These are phyloP conservation scores for Gila robusta DNA, from an alignment of 2,797 vertebrate species.

Conservation along the genomic window DNA sequence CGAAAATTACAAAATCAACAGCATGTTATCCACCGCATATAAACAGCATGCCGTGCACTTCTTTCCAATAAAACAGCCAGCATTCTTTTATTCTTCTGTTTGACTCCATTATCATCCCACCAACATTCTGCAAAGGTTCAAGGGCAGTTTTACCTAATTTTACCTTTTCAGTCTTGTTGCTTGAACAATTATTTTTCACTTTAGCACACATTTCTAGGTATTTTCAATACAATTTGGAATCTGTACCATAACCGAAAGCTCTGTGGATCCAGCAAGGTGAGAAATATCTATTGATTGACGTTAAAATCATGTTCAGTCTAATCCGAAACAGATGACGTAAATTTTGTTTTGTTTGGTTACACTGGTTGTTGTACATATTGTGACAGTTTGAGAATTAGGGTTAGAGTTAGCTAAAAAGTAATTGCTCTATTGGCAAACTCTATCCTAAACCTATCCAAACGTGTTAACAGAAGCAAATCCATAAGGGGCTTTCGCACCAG, in stretches of 20 bases:
- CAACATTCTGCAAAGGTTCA: neutral
- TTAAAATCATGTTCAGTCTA: neutral
- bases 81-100: conserved; percentile 30
- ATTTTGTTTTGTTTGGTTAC: neutral
- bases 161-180: neutral
- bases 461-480: neutral
- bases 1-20: conserved; percentile 67
- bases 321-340: neutral
- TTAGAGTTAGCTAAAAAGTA: neutral
- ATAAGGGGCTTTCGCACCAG: no score
- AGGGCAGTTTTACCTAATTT: neutral
- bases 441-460: neutral
- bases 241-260: neutral
- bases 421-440: neutral
- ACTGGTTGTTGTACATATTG: neutral
- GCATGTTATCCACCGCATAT: conserved; percentile 63
- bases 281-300: neutral
- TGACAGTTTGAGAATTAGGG: neutral
- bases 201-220: neutral
- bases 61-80: conserved; percentile 46
- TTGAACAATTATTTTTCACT: neutral
- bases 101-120: neutral
- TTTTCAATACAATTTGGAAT: neutral
- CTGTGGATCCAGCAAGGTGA: neutral
- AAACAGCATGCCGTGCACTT: conserved; percentile 52